Base-by-base conservation (phyloP, 2,113 vertebrate genomes). In the Chaenogobius annularis region DNA sequence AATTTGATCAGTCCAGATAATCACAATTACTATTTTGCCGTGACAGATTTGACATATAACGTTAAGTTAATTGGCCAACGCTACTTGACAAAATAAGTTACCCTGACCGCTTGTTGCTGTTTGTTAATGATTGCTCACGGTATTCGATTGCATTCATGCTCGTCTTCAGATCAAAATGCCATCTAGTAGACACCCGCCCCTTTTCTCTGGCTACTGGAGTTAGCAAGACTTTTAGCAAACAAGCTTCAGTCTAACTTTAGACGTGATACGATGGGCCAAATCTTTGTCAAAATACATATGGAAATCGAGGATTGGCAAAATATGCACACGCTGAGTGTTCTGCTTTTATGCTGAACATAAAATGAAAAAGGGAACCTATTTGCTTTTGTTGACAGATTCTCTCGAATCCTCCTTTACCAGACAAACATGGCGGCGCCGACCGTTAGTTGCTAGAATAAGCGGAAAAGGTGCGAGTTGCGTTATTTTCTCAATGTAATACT, bases 361-460 rank as follows among this genome's bases (percentile, higher is more conserved):
- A 40, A 10, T n/a, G 35, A 37, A 11, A n/a, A 10, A 37, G 6
- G 19, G 37, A 37, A 40, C 9, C 5, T 6, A 40, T 40, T 40
- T 63, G 59, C 59, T 63, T 19, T 43, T 22, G 40, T 43, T 66
- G 37, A 46, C 11, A 20, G 19, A 43, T 66, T 66, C 7, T 9
- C 59, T 46, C 40, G 20, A 11, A 66, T 9, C n/a, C 40, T 46
- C 43, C 43, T 66, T 44, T 80, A 84, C 88, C 81, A 82, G 73
- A 81, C 80, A 44, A 89, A 88, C 80, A 89, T 87, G 87, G 88
- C 89, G 88, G 80, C 50, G 50, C 58, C 40, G 26, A 63, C 66
- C 74, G 58, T 74, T 64, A 77, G n/a, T 47, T 20, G 56, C 56
- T 61, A 70, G 61, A 66, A 70, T 52, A 46, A 56, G 74, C 63